Base-by-base conservation (phyloP, 2,797 vertebrate species). In the Onychomys torridus region DNA sequence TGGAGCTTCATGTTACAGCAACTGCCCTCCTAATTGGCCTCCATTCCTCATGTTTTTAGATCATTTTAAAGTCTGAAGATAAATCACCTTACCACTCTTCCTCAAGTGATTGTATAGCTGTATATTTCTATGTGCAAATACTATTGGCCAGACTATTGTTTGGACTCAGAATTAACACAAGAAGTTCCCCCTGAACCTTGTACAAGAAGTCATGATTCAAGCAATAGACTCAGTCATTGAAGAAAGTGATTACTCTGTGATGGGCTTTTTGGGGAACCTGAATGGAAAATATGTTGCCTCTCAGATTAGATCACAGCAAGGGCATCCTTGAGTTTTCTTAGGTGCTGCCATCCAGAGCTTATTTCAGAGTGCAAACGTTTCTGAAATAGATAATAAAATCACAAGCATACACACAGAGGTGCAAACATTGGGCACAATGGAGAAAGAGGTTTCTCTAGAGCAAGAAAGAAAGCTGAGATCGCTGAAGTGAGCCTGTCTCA, bases 41-140 rank as follows among this genome's bases (percentile, higher is more conserved):
- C 69, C 59, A 21, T 77, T 91, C n/a, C 25, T 78, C 55, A 17
- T 92, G 19, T 76, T 93, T 93, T 52, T 32, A 83, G 67, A 82
- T 92, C 10, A 43, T 40, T 96, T 96, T 52, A 77, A 95, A 95
- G 40, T 77, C 17, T 81, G 12, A 85, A 94, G 65, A 94, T 82
- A 93, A 89, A 73, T 83, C 19, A 6, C 19, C 19, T 55, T 76
- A 21, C 83, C 76, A 49, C 59, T 34, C 77, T 27, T 76, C 73
- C 65, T 37, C 49, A 65, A 86, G 84, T 84, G 17, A 87, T 86
- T 32, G 10, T 57, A 10, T 77, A 61, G 6, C 79, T 88, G n/a
- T n/a, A 92, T 75, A 82, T 95, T 61, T 55, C 27, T 49, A 5
- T 89, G 8, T 79, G 65, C 34, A 81, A 92, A 93, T 32, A 63